phyloP scores from a whole-genome alignment of 2,888 invertebrate species.

The Eupithecia centaureata region DNA sequence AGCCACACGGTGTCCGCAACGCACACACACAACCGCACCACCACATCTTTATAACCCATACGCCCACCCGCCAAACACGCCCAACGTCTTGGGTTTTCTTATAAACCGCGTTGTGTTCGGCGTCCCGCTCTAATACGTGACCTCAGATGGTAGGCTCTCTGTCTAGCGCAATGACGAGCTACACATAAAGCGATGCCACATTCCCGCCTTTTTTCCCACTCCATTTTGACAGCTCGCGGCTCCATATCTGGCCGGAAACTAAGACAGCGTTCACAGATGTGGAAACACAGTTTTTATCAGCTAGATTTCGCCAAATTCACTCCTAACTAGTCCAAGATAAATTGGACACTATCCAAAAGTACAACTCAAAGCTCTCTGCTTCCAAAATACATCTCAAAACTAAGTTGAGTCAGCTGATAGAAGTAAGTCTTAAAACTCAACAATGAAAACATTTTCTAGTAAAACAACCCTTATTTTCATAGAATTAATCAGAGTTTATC shows the following conservation, averaged over 20 bases:
- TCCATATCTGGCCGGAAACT: conserved; percentile 82
- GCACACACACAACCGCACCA: conserved; percentile 61
- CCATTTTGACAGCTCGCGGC: conserved; percentile 84
- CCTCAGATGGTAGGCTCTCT: conserved; percentile 55
- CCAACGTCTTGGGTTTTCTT: conserved; percentile 85
- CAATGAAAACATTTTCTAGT: no score
- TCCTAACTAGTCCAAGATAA: neutral
- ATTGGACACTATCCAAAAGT: no score
- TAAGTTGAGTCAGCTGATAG: neutral
- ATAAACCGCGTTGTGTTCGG: conserved; percentile 82
- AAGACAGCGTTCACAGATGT: conserved; percentile 77
- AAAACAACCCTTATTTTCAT: no score
- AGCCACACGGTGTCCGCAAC: conserved; percentile 61
- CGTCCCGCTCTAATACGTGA: conserved; percentile 63
- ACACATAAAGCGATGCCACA: conserved; percentile 84
- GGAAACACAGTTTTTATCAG: conserved; percentile 11
- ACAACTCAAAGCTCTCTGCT: no score
- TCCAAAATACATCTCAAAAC: no score
- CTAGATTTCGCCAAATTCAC: neutral
- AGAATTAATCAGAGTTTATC: no score
- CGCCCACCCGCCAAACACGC: conserved; percentile 84
- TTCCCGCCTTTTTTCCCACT: conserved; percentile 85
- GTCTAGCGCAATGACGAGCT: conserved; percentile 81
- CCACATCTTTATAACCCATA: conserved; percentile 74
- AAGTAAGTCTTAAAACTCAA: no score